Conservation (phyloP, 1,140 invertebrate species). For the Eupristina koningsbergeri region DNA sequence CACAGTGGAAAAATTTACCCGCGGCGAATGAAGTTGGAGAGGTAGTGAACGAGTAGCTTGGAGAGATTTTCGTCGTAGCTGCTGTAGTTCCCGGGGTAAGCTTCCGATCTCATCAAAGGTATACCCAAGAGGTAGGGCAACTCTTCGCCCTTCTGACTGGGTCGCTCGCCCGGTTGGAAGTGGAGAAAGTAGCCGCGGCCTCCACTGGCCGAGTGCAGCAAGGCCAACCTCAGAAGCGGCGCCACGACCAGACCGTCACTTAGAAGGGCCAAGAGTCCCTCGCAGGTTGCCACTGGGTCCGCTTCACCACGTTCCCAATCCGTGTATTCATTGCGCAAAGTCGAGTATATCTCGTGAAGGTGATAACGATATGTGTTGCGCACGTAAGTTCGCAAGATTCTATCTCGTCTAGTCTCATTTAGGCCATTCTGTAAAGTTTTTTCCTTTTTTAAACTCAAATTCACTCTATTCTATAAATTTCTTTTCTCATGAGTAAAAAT, state of each 20-base stretch:
- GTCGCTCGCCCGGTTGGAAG: constrained; percentile 86
- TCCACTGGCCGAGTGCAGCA: constrained; percentile 83
- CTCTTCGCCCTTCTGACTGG: constrained; percentile 93
- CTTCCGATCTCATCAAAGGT: constrained; percentile 81
- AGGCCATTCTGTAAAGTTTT: constrained; percentile 82
- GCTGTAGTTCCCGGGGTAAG: constrained; percentile 79
- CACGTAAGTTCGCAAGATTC: constrained; percentile 89
- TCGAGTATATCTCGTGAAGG: constrained; percentile 91
- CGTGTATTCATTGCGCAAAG: constrained; percentile 93
- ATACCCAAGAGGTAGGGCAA: constrained; percentile 94
- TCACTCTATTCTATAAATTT: too few species aligned
- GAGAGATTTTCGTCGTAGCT: constrained; percentile 81
- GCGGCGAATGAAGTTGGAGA: constrained; percentile 86
- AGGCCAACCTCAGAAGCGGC: constrained; percentile 85
- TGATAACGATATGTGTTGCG: constrained; percentile 91
- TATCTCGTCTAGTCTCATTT: constrained; percentile 86
- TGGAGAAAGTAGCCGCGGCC: constrained; percentile 90
- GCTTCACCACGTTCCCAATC: constrained; percentile 89
- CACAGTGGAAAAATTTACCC: constrained; percentile 77
- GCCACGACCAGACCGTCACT: constrained; percentile 90
- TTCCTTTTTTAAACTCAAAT: neutral
- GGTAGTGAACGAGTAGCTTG: constrained; percentile 84
- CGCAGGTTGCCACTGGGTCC: constrained; percentile 79
- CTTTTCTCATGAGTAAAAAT: too few species aligned
- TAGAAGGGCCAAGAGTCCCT: constrained; percentile 77